A percentile compares a stretch with the other conserved stretches of the same genome.
phyloP scores from a whole-genome alignment of 1,140 invertebrate genomes.

The Neodiprion fabricii region DNA sequence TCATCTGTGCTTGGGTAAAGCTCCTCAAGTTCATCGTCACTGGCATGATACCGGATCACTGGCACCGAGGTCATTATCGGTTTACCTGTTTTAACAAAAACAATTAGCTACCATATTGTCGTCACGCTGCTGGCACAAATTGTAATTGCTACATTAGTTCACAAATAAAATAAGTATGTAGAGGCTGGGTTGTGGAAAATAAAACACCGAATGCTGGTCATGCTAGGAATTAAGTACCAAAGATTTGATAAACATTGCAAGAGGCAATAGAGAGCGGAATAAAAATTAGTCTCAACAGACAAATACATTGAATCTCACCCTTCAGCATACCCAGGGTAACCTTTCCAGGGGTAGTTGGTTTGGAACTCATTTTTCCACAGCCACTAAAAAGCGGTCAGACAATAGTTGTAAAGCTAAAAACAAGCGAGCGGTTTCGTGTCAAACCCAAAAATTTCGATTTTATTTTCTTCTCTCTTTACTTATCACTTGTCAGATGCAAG shows the following conservation, averaged over 20 bases:
- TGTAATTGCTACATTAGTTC: constrained; percentile 14
- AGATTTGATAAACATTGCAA: constrained; percentile 9
- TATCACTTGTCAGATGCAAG: too few species aligned
- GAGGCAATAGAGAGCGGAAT: neutral
- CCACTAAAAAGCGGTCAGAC: too few species aligned
- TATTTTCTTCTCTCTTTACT: too few species aligned
- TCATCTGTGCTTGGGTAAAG: constrained; percentile 67
- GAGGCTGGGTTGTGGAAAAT: neutral
- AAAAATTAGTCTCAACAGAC: neutral
- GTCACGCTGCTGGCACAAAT: neutral
- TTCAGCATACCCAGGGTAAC: constrained; percentile 56
- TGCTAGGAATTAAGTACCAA: neutral
- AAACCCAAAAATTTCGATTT: too few species aligned
- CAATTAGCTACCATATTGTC: constrained; percentile 1
- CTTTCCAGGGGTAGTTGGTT: constrained; percentile 48
- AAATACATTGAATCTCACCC: constrained; percentile 38
- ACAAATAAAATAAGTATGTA: constrained; percentile 15
- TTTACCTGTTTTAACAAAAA: constrained; percentile 65
- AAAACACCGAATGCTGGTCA: neutral
- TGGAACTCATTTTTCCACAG: constrained; percentile 43
- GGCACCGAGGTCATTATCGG: constrained; percentile 69
- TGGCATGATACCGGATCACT: constrained; percentile 74
- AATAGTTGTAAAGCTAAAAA: too few species aligned
- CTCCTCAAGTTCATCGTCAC: constrained; percentile 74
- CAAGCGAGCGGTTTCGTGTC: too few species aligned